A percentile compares a stretch with the other conserved stretches of the same genome.
These are phyloP conservation scores for Pogonomyrmex californicus DNA, from an alignment of 1,140 invertebrate species.

Conservation along the genomic window DNA sequence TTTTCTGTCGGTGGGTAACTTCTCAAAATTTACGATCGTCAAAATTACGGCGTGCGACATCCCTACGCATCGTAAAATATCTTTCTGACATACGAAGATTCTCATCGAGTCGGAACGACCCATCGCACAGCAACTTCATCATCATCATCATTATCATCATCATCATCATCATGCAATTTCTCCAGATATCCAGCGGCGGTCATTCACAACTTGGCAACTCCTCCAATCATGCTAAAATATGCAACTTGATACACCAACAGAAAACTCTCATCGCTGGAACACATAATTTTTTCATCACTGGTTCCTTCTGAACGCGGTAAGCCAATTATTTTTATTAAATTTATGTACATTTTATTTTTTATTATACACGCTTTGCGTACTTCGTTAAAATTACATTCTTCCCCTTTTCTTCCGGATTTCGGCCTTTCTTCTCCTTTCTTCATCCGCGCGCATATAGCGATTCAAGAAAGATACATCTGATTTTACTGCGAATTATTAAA, in stretches of 20 bases:
- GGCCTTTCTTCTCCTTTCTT: not conserved
- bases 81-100: conserved; percentile 16
- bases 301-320: conserved; percentile 26
- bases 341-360: not conserved
- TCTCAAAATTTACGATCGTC: conserved; percentile 65
- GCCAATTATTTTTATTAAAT: conserved; percentile 15
- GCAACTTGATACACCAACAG: not conserved
- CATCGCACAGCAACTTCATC: conserved; percentile 17
- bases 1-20: conserved; percentile 53
- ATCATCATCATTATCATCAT: conserved; percentile 13
- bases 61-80: conserved; percentile 61
- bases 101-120: not conserved
- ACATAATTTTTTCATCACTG: not conserved
- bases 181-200: not conserved
- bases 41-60: conserved; percentile 27
- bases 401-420: not conserved
- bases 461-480: conserved; percentile 55
- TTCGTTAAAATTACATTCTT: not conserved
- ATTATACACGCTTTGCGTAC: not conserved
- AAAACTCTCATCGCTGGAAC: conserved; percentile 18
- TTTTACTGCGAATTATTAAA: conserved; percentile 67
- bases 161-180: conserved; percentile 28
- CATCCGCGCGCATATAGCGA: not conserved
- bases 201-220: not conserved
- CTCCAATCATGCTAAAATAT: not conserved